A percentile compares a stretch with the other conserved stretches of the same genome.
Evolutionary conservation across 2,797 vertebrate genomes (phyloP).

Genomic region (Micropoecilia bifurca): DNA sequence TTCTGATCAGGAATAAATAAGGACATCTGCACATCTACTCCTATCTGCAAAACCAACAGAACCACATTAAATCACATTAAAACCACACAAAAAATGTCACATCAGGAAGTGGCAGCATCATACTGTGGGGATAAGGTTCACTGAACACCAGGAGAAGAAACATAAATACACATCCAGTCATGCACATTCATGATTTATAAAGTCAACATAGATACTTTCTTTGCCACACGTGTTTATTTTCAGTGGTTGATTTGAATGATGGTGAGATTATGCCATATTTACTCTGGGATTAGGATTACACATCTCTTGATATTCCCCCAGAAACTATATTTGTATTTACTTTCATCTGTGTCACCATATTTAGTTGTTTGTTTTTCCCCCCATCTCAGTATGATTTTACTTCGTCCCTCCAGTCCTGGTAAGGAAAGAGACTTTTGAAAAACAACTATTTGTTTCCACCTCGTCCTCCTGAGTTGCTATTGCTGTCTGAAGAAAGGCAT

Average conservation of each 20-base stretch:
- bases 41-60: too few species aligned
- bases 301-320: slow-evolving; percentile 7
- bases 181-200: not conserved
- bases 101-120: not conserved
- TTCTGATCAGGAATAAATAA: not conserved
- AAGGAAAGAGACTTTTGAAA: slow-evolving; percentile 32
- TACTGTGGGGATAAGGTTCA: not conserved
- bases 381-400: slow-evolving; percentile 20
- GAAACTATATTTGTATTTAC: slow-evolving; percentile 20
- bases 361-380: not conserved
- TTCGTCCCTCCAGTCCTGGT: slow-evolving; percentile 37
- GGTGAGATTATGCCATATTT: not conserved
- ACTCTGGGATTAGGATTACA: not conserved
- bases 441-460: slow-evolving; percentile 43
- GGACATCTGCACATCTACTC: too few species aligned
- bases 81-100: too few species aligned
- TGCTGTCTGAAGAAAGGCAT: too few species aligned
- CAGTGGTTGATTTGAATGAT: not conserved
- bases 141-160: not conserved
- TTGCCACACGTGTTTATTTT: not conserved
- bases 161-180: not conserved
- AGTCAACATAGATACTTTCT: not conserved
- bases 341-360: slow-evolving; percentile 6
- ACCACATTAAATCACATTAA: too few species aligned
- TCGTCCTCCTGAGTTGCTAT: too few species aligned